Base-by-base conservation (phyloP, 2,797 vertebrate genomes). In the Sebastes goodei region DNA sequence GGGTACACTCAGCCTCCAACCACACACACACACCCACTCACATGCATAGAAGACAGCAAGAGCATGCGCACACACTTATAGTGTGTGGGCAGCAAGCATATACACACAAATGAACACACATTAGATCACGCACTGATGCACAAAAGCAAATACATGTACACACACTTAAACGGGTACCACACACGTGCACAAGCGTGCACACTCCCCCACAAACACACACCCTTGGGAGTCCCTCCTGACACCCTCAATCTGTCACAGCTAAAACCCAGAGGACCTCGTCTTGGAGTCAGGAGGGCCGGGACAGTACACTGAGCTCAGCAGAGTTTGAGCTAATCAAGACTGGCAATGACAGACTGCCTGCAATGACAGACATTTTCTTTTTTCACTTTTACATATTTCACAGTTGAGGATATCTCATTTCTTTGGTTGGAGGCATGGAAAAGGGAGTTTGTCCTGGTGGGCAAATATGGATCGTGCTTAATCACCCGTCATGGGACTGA, bases 181-280 rank as follows among this genome's bases (percentile, higher is more conserved):
- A 86, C 52, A 33, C 63, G 74, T 63, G 57, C 60, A 71, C 14
- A 6, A 38, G 21, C 35, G 5, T 1, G 10, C 70, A 64, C 56
- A 60, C 35, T n/a, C 59, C n/a, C 38, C 46, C n/a, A 10, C 55
- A 78, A n/a, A 69, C 32, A 52, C 42, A 79, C 81, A 85, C 82
- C 86, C 92, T 74, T 80, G 86, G 88, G 89, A 93, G 85, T 86
- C 81, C 75, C 78, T 92, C 77, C 78, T 92, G 89, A 93, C 93
- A 93, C 90, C 89, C 89, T 90, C 91, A 93, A 92, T 94, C 93
- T 95, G 94, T 95, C 93, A 92, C 82, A 90, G 89, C 84, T 82
- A 78, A 89, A 91, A 90, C 89, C 91, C 92, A 88, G 66, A 89
- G 91, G 91, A 91, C 68, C 82, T 82, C 52, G 73, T 89, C 84